These are phyloP conservation scores for Istiophorus platypterus DNA, from an alignment of 2,113 vertebrate genomes.

Conservation along the genomic window DNA sequence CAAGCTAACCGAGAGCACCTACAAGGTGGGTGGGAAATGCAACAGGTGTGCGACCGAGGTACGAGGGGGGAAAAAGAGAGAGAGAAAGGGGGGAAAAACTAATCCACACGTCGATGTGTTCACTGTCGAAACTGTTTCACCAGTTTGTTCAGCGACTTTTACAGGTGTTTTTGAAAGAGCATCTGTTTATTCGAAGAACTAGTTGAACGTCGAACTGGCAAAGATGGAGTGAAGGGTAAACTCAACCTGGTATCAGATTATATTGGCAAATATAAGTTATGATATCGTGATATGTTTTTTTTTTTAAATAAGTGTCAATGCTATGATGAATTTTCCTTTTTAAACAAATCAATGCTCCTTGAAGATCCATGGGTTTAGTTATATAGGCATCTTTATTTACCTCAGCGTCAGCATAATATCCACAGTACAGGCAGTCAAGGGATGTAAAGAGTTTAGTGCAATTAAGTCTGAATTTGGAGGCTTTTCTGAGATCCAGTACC, in stretches of 20 bases:
- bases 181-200: too few relatives aligned
- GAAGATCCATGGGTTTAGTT: background rate
- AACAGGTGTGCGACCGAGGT: conserved; percentile 69
- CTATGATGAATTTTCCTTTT: too few relatives aligned
- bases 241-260: background rate
- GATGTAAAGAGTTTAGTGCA: background rate
- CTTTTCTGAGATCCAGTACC: background rate
- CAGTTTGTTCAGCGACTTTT: background rate
- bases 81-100: background rate
- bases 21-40: conserved; percentile 87
- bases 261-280: background rate
- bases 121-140: background rate
- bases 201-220: background rate
- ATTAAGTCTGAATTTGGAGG: background rate
- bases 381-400: background rate
- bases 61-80: background rate
- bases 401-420: background rate
- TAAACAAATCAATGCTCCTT: background rate
- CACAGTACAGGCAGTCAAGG: background rate
- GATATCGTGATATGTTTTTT: too few relatives aligned
- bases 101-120: background rate
- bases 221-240: background rate
- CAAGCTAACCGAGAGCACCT: conserved; percentile 94
- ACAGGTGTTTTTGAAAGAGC: conserved; percentile 9
- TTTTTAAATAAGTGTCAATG: background rate